Percentiles rank a stretch among this genome's conserved stretches.
These are phyloP conservation scores for Pseudolaguvia tuberculata DNA, from an alignment of 2,113 vertebrate species.

Conservation along the genomic window DNA sequence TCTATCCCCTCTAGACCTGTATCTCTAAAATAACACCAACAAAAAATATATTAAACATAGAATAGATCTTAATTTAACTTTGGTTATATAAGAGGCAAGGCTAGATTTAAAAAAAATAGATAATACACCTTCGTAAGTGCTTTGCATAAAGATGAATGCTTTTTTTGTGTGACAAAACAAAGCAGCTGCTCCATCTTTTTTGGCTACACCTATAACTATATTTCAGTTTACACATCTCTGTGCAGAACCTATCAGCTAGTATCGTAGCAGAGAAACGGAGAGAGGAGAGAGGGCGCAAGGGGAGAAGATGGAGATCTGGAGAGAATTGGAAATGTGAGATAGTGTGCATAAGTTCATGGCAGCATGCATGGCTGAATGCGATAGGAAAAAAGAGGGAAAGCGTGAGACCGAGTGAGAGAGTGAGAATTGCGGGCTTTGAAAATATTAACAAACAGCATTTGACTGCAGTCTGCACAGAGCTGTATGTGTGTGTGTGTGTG, in stretches of 20 bases:
- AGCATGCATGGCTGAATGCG: conserved; percentile 57
- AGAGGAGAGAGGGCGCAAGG: background rate
- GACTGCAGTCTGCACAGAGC: conserved; percentile 12
- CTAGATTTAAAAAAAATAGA: conserved; percentile 77
- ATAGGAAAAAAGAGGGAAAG: conserved; percentile 18
- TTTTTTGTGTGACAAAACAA: conserved; percentile 60
- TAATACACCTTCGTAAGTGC: conserved; percentile 72
- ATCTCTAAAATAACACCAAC: conserved; percentile 58
- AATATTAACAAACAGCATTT: conserved; percentile 30
- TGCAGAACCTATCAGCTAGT: conserved; percentile 30
- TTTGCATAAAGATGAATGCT: conserved; percentile 76
- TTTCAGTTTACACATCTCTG: conserved; percentile 16
- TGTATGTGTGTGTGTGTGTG: conserved; percentile 22
- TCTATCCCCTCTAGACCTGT: conserved; percentile 63
- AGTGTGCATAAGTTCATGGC: conserved; percentile 40
- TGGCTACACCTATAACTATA: conserved; percentile 31
- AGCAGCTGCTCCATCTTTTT: conserved; percentile 69
- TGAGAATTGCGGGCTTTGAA: conserved; percentile 24
- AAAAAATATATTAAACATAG: conserved; percentile 34
- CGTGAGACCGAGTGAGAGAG: conserved; percentile 16
- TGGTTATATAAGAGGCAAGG: conserved; percentile 78
- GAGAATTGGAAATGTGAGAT: conserved; percentile 24
- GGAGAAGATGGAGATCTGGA: conserved; percentile 16
- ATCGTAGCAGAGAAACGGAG: background rate
- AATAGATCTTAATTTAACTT: conserved; percentile 69